Conservation (phyloP, 2,113 vertebrate genomes). For the Corynorhinus townsendii region DNA sequence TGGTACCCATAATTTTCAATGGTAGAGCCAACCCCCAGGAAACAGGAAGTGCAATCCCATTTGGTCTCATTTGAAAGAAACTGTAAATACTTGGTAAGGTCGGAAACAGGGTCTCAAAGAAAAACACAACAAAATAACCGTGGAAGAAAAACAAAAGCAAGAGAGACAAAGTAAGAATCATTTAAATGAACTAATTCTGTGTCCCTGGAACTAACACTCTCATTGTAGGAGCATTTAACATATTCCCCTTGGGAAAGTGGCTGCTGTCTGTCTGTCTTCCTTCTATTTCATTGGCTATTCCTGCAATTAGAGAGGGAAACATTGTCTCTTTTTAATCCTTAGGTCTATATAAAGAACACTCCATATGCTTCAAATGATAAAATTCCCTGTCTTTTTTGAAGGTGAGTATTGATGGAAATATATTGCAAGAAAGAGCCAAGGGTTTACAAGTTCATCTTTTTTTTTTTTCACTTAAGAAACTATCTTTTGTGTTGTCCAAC, state of each 20-base stretch:
- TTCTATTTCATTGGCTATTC: slow-evolving; percentile 30
- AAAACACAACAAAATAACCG: slow-evolving; percentile 42
- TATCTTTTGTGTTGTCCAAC: background rate
- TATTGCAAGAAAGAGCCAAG: background rate
- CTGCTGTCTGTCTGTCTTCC: background rate
- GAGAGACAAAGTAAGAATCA: slow-evolving; percentile 48
- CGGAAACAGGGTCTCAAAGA: slow-evolving; percentile 57
- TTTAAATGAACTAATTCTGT: slow-evolving; percentile 56
- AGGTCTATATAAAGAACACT: slow-evolving; percentile 22
- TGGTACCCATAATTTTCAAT: slow-evolving; percentile 68
- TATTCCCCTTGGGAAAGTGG: background rate
- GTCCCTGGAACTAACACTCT: slow-evolving; percentile 35
- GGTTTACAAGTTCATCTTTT: slow-evolving; percentile 37
- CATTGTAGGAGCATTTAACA: slow-evolving; percentile 41
- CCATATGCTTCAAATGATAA: slow-evolving; percentile 26
- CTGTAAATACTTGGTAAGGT: slow-evolving; percentile 57
- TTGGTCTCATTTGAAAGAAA: slow-evolving; percentile 73
- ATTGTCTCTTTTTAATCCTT: slow-evolving; percentile 36
- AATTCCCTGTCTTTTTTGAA: background rate
- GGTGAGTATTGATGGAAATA: slow-evolving; percentile 14
- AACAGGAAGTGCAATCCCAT: slow-evolving; percentile 72
- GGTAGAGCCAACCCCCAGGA: slow-evolving; percentile 37
- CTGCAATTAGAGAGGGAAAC: background rate
- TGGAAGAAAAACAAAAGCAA: slow-evolving; percentile 44
- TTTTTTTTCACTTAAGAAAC: slow-evolving; percentile 7